Percentiles rank a stretch among this genome's conserved stretches.
phyloP scores from a whole-genome alignment of 2,113 vertebrate genomes.

The Microcebus lehilahytsara region DNA sequence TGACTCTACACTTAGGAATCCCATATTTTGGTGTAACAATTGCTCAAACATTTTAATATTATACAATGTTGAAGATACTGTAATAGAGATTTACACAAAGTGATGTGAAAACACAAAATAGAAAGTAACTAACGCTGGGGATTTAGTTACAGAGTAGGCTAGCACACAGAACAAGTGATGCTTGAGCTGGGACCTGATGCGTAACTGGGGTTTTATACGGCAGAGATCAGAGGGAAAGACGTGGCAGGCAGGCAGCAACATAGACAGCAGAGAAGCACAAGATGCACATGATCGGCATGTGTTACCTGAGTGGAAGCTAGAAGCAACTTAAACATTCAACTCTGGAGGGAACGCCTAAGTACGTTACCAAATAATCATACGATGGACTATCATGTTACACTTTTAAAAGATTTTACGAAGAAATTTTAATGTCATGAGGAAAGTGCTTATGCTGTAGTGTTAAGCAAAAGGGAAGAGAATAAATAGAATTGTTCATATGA shows the following conservation, averaged over 20 bases:
- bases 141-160: not conserved
- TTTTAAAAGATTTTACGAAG: not conserved
- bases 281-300: not conserved
- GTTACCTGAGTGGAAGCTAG: not conserved
- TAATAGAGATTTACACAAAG: not conserved
- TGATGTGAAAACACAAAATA: not conserved
- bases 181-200: not conserved
- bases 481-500: not conserved
- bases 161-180: not conserved
- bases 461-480: not conserved
- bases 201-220: not conserved
- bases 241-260: not conserved
- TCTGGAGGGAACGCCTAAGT: not conserved
- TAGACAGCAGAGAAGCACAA: too few relatives aligned
- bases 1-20: not conserved
- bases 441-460: not conserved
- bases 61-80: rapidly evolving
- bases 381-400: too few relatives aligned
- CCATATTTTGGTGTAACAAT: not conserved
- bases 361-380: not conserved
- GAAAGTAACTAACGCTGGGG: not conserved
- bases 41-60: not conserved
- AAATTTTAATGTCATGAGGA: not conserved
- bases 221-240: not conserved
- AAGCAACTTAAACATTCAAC: not conserved